Conservation (phyloP, 2,797 vertebrate genomes). For the Rhyacichthys aspro region DNA sequence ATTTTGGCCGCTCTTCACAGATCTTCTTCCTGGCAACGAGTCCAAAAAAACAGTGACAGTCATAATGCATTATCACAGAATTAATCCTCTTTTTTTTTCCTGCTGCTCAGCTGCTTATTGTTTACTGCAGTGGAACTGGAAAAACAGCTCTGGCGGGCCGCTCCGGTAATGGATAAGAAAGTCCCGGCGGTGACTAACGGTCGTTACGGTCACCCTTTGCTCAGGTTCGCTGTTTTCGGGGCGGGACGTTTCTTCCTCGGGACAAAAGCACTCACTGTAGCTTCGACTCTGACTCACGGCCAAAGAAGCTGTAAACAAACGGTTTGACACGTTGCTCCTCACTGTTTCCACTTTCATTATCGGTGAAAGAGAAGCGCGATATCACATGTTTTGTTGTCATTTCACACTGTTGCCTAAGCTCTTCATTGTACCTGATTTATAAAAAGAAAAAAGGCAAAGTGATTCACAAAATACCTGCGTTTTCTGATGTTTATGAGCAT, state of each 20-base stretch:
- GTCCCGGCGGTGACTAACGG: background rate
- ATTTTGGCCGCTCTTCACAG: no score
- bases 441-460: no score
- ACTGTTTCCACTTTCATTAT: slow-evolving; percentile 13
- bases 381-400: no score
- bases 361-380: background rate
- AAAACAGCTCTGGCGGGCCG: background rate
- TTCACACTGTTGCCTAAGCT: no score
- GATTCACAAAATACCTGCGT: no score
- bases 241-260: background rate
- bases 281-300: no score
- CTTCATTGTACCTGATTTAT: no score
- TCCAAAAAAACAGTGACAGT: background rate
- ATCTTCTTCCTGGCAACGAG: background rate
- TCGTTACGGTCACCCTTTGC: background rate
- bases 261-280: background rate
- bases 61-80: background rate
- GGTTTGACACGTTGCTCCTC: background rate
- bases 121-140: background rate
- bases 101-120: background rate
- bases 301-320: background rate
- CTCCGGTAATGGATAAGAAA: background rate
- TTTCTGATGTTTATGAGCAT: no score
- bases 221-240: background rate
- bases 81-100: slow-evolving; percentile 1